phyloP scores from a whole-genome alignment of 2,888 invertebrate genomes.

The Xylophagus ater region DNA sequence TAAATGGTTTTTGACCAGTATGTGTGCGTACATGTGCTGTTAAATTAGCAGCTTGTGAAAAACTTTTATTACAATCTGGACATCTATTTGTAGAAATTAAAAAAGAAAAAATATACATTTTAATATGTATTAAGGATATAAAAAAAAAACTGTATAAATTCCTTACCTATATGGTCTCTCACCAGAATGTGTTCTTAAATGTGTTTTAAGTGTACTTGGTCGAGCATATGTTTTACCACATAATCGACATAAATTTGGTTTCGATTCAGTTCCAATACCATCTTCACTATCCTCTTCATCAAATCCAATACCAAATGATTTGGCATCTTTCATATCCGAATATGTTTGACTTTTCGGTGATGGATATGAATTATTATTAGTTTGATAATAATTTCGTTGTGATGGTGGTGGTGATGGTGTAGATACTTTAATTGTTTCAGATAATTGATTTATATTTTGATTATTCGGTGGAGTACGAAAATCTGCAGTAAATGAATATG shows the following conservation, averaged over 20 bases:
- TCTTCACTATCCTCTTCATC: slow-evolving; percentile 52
- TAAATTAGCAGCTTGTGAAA: slow-evolving; percentile 95
- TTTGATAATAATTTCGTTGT: slow-evolving; percentile 28
- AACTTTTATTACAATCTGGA: slow-evolving; percentile 90
- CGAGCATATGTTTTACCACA: slow-evolving; percentile 96
- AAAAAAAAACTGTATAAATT: no score
- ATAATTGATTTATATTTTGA: slow-evolving; percentile 43
- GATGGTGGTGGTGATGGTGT: slow-evolving; percentile 31
- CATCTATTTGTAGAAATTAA: slow-evolving; percentile 41
- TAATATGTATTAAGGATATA: neutral
- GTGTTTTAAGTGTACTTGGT: slow-evolving; percentile 94
- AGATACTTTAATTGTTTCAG: slow-evolving; percentile 24
- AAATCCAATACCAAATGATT: slow-evolving; percentile 35
- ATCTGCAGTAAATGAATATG: slow-evolving; percentile 75
- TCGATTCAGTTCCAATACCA: slow-evolving; percentile 43
- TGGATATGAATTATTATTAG: slow-evolving; percentile 23
- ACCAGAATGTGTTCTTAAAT: slow-evolving; percentile 90
- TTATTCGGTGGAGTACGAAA: slow-evolving; percentile 49
- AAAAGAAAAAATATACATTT: neutral
- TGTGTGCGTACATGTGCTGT: slow-evolving; percentile 88
- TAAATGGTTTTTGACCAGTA: slow-evolving; percentile 96
- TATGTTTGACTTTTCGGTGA: slow-evolving; percentile 33
- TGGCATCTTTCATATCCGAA: slow-evolving; percentile 16
- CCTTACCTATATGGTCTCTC: slow-evolving; percentile 52
- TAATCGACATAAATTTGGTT: slow-evolving; percentile 84